phyloP scores from a whole-genome alignment of 2,797 vertebrate species.

The Diceros bicornis region DNA sequence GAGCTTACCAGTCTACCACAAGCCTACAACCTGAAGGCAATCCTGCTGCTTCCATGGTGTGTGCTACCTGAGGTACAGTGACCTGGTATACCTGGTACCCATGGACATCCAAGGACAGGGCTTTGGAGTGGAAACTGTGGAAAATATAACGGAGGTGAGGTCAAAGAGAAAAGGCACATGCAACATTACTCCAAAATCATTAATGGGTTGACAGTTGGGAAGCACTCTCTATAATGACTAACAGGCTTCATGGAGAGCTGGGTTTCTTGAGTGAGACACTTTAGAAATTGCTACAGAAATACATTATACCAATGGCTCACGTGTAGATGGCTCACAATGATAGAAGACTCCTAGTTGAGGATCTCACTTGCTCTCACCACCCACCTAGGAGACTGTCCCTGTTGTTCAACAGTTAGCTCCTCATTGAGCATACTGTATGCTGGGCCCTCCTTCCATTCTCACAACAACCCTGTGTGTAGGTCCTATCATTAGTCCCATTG shows the following conservation, averaged over 20 bases:
- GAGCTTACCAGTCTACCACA: not conserved
- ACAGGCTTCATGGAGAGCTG: not conserved
- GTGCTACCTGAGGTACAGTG: not conserved
- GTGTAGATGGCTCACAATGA: not conserved
- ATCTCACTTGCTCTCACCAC: not conserved
- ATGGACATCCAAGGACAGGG: not conserved
- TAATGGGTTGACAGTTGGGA: not conserved
- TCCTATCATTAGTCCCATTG: not conserved
- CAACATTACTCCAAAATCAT: not conserved
- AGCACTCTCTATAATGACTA: not conserved
- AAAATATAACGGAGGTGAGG: not conserved
- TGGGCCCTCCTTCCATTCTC: not conserved
- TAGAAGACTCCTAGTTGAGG: not conserved
- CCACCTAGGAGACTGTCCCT: not conserved
- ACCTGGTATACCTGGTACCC: not conserved
- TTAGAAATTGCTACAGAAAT: not conserved
- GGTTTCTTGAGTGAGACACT: not conserved
- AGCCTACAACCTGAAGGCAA: not conserved
- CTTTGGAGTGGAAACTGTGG: not conserved
- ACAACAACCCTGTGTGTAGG: not conserved
- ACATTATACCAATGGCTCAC: not conserved
- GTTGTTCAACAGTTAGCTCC: not conserved
- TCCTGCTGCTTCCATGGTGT: not conserved
- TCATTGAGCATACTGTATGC: rapidly evolving
- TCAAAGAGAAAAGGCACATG: not conserved